Base-by-base conservation (phyloP, 2,797 vertebrate genomes). In the Alexandromys oeconomus region DNA sequence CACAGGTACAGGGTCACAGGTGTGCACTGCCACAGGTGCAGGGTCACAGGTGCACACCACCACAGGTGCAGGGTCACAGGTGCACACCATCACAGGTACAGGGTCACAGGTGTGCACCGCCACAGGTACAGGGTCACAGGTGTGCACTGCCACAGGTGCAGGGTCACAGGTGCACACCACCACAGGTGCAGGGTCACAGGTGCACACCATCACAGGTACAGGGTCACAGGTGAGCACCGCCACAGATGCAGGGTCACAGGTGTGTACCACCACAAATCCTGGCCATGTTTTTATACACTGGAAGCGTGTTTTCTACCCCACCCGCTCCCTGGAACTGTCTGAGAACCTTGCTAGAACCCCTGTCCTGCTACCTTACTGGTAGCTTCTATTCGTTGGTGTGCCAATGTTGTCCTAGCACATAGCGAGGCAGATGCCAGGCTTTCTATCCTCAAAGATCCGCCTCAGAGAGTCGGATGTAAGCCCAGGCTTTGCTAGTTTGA, bases 191-290 rank as follows among this genome's bases (percentile, higher is more conserved):
- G 37, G 57, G 37, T 29, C 43, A 29, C 57, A 80, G 51, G 54
- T 25, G 25, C 1, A 15, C 5, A 4, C n/a, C 0, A 4, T 6
- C 29, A 48, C 17, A 57, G 54, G 0, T 57, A 17, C 54, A 57
- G 37, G 57, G 37, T 29, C 61, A 29, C 57, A 81, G 51, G 54
- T 25, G 25, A 6, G 37, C 5, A 4, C n/a, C 0, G 5, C 19
- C 29, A 67, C 1, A 57, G 2, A 7, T 57, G 54, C 54, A 57
- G 57, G 57, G 37, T 29, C 31, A 29, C 57, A 81, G 12, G n/a
- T 25, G 25, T 12, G 37, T 0, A 2, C n/a, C 3, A 12, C 19
- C 29, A 67, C 10, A 57, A 57, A 21, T 57, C 54, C 54, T 21
- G 54, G 54, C 23, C 17, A 13, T 13, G 3, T 13, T 81, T 73